These are phyloP conservation scores for Drosophila quinaria DNA, from an alignment of 2,888 invertebrate genomes.

Conservation along the genomic window DNA sequence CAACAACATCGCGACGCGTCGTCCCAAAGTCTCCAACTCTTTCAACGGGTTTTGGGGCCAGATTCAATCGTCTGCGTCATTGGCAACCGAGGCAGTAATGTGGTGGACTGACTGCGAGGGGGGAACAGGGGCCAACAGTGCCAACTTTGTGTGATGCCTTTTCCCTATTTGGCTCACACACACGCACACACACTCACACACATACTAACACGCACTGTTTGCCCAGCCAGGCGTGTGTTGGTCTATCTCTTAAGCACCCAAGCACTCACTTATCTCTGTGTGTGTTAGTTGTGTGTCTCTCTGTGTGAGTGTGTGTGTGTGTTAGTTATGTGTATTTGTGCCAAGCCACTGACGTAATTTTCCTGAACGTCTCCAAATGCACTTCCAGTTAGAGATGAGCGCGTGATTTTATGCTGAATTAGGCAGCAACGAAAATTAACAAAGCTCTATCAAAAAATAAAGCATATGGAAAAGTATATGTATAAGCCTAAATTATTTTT, in stretches of 20 bases:
- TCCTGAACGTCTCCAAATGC: slow-evolving; percentile 72
- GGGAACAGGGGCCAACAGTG: slow-evolving; percentile 32
- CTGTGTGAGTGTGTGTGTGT: slow-evolving; percentile 4
- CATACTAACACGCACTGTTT: slow-evolving; percentile 48
- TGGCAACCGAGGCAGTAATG: slow-evolving; percentile 28
- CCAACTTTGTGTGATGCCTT: slow-evolving; percentile 59
- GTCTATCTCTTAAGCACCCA: slow-evolving; percentile 73
- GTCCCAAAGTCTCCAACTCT: slow-evolving; percentile 54
- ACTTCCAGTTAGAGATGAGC: slow-evolving; percentile 66
- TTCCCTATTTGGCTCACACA: slow-evolving; percentile 60
- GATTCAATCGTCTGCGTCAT: slow-evolving; percentile 75
- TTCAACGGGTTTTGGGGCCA: slow-evolving; percentile 53
- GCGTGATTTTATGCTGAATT: slow-evolving; percentile 4
- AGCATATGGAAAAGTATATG: too few relatives aligned
- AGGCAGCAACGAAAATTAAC: background rate
- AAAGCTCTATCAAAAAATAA: background rate
- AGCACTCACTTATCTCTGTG: slow-evolving; percentile 67
- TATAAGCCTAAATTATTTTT: too few relatives aligned
- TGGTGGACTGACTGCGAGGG: background rate
- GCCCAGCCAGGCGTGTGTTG: slow-evolving; percentile 48
- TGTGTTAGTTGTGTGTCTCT: slow-evolving; percentile 3
- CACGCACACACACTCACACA: slow-evolving; percentile 37
- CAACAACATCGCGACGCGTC: slow-evolving; percentile 19
- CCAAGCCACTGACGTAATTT: slow-evolving; percentile 78
- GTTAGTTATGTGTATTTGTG: slow-evolving; percentile 42